Evolutionary conservation across 1,140 invertebrate species (phyloP), one percentile per base, ranked within the genome.

Genomic region (Aphis gossypii): DNA sequence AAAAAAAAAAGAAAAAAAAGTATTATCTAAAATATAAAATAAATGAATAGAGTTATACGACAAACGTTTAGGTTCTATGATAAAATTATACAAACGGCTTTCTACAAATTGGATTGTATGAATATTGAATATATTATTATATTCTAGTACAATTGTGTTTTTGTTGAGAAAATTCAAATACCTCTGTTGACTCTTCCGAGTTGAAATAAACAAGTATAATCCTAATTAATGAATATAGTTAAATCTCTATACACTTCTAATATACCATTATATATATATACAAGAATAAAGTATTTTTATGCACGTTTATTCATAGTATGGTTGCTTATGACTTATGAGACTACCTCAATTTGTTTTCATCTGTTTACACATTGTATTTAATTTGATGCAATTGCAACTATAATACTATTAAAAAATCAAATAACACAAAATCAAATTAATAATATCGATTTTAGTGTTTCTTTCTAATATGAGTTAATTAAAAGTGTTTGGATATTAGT

Each of bases 71-170:
- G 21, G n/a, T 89, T 35, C 46, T 89, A 54, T 89, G 0, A 3
- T 54, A 38, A 23, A 25, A 38, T 89, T 54, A 89, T 38, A 54
- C 41, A 54, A 54, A 89, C n/a, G 48, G 11, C 35, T 54, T 54
- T 46, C 48, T 38, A 87, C 44, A 51, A 87, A 87, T 87, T 87
- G 86, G 30, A 87, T 87, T 87, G 46, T 51, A 18, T 89, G 48
- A 89, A 89, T 89, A 35, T 35, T 35, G 0, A 35, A 35, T 35
- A 89, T 35, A 89, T 89, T 89, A 54, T 38, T 35, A 35, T 38
- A 54, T 35, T 23, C 21, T 5, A 54, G 23, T 38, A 54, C 46
- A 38, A 89, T 38, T 23, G 46, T 21, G 35, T 89, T 89, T 89
- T n/a, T 54, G 48, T 89, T 89, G 2, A 35, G 9, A 51, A 48